A percentile compares a stretch with the other conserved stretches of the same genome.
Evolutionary conservation across 2,888 invertebrate species (phyloP).

Genomic region (Heteromurus nitidus): DNA sequence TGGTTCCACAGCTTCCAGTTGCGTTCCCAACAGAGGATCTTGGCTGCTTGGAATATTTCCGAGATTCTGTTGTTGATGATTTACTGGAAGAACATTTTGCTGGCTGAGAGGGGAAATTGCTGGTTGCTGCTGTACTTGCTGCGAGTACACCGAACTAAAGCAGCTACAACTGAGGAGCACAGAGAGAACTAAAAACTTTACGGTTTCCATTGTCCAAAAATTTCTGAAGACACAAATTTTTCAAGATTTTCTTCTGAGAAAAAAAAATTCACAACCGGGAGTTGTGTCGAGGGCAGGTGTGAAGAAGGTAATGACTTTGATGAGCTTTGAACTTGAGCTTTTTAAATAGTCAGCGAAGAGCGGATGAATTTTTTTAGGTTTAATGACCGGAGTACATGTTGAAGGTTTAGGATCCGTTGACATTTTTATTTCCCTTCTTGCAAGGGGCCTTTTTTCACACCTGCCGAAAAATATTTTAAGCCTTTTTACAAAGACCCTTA

Average conservation of each 20-base stretch:
- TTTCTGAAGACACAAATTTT: too few species aligned
- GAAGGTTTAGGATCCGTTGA: background rate
- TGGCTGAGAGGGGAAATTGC: background rate
- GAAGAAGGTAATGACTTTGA: slow-evolving; percentile 10
- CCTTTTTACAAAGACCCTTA: background rate
- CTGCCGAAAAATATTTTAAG: background rate
- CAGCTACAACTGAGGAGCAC: slow-evolving; percentile 16
- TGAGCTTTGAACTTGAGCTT: slow-evolving; percentile 8
- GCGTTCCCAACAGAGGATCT: slow-evolving; percentile 11
- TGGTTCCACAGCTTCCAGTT: slow-evolving; percentile 18
- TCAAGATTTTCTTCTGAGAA: too few species aligned
- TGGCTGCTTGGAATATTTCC: background rate
- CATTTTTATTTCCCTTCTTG: background rate
- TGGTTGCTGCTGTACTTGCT: slow-evolving; percentile 13
- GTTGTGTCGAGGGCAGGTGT: too few species aligned
- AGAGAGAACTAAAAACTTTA: slow-evolving; percentile 30
- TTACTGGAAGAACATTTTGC: background rate
- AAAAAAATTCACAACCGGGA: too few species aligned
- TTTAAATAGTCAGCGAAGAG: slow-evolving; percentile 42
- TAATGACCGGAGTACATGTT: slow-evolving; percentile 30
- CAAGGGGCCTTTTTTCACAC: background rate
- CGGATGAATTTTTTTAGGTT: slow-evolving; percentile 14
- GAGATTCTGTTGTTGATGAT: background rate
- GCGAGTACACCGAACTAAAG: slow-evolving; percentile 2
- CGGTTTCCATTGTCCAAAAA: slow-evolving; percentile 42